Conservation (phyloP, 2,888 invertebrate genomes). For the Poecilobothrus nobilitatus region DNA sequence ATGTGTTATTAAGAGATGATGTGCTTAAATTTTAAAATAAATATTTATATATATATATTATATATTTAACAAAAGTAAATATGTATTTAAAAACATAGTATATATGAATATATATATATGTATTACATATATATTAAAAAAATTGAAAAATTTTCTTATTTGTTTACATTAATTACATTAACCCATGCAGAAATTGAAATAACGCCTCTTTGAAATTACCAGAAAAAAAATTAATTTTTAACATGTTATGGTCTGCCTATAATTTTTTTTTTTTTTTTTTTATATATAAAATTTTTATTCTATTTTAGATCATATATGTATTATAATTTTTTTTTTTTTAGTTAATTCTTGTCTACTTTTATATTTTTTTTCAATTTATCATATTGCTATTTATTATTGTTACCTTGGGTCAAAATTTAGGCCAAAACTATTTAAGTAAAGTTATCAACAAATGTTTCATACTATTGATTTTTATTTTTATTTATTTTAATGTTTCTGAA, state of each 20-base stretch:
- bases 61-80: no score
- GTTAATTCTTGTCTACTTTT: no score
- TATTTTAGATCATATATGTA: no score
- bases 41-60: no score
- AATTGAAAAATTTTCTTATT: background rate
- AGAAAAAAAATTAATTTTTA: background rate
- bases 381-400: background rate
- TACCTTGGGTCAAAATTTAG: background rate
- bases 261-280: background rate
- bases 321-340: no score
- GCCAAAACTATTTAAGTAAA: background rate
- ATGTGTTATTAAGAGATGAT: no score
- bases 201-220: background rate
- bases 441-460: constrained; percentile 1
- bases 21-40: no score
- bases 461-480: background rate
- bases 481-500: background rate
- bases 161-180: constrained; percentile 1
- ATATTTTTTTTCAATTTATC: no score
- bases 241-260: background rate
- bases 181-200: background rate
- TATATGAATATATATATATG: no score
- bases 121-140: no score
- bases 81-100: no score
- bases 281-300: background rate